phyloP scores from a whole-genome alignment of 2,113 vertebrate species.

The Pterocles orientalis region DNA sequence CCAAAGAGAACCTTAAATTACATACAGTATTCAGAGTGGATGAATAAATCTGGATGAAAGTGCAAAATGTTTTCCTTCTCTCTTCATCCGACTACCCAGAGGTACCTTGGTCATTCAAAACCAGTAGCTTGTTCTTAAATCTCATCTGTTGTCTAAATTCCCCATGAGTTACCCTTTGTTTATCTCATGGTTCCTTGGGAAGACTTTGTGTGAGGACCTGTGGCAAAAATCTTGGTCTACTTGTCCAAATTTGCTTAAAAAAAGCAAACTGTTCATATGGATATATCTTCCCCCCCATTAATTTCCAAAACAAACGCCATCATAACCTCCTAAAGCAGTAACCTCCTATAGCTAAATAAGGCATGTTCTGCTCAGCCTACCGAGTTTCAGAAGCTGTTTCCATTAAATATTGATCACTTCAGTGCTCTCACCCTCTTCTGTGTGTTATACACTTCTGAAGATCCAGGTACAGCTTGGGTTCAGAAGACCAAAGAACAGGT shows the following conservation, averaged over 20 bases:
- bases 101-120: neutral
- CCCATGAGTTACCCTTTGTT: neutral
- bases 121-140: neutral
- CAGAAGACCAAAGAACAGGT: neutral
- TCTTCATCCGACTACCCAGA: neutral
- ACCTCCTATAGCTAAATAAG: too few relatives aligned
- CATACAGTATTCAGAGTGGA: neutral
- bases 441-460: neutral
- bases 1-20: neutral
- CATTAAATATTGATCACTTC: neutral
- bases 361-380: neutral
- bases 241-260: neutral
- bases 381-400: neutral
- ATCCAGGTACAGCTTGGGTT: neutral
- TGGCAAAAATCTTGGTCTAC: neutral
- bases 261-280: neutral
- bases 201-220: neutral
- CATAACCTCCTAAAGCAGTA: neutral
- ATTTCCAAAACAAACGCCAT: neutral
- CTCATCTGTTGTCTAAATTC: neutral
- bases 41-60: neutral
- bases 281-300: neutral
- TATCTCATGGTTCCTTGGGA: neutral
- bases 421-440: neutral
- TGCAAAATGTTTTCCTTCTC: neutral